A percentile compares a stretch with the other conserved stretches of the same genome.
Evolutionary conservation across 2,797 vertebrate species (phyloP).

Genomic region (Avahi laniger): DNA sequence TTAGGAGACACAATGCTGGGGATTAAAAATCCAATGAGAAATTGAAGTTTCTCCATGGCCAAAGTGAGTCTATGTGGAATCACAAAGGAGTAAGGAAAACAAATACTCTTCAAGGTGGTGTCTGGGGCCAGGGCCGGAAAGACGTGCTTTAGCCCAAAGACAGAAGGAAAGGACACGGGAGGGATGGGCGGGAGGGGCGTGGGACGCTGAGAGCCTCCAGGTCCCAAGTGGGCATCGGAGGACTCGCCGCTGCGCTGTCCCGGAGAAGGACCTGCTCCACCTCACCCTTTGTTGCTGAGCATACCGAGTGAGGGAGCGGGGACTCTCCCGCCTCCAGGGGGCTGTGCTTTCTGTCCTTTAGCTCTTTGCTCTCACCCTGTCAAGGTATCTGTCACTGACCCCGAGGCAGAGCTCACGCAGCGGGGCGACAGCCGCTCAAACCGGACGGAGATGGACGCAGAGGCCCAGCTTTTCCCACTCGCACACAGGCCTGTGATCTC

Average conservation of each 20-base stretch:
- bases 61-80: accelerated
- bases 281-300: accelerated
- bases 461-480: accelerated
- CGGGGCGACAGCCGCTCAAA: accelerated
- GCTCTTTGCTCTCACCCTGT: background rate
- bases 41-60: accelerated
- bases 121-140: too few relatives aligned
- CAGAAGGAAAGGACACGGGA: accelerated
- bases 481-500: accelerated
- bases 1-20: background rate
- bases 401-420: background rate
- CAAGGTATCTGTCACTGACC: accelerated
- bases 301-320: background rate
- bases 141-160: accelerated
- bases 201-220: accelerated
- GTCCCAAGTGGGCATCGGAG: accelerated
- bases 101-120: too few relatives aligned
- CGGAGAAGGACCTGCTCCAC: accelerated
- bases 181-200: accelerated
- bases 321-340: accelerated
- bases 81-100: background rate
- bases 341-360: too few relatives aligned
- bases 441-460: accelerated
- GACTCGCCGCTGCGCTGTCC: accelerated
- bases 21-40: background rate